Percentiles rank a stretch among this genome's conserved stretches.
These are phyloP conservation scores for Bursaphelenchus okinawaensis DNA, from an alignment of 2,888 invertebrate species.

Conservation along the genomic window DNA sequence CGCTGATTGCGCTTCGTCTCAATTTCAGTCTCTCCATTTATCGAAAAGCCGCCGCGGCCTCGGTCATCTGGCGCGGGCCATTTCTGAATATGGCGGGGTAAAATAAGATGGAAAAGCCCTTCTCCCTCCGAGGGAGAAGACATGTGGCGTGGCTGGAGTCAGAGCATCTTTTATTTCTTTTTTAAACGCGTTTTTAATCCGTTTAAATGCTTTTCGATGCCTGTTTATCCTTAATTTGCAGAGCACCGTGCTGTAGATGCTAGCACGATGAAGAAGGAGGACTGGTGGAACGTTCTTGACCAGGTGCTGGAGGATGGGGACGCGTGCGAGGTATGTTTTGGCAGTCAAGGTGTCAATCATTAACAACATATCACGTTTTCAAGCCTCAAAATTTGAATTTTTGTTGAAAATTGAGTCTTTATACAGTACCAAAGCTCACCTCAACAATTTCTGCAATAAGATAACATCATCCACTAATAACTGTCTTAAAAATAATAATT, in stretches of 20 bases:
- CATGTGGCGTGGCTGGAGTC: not conserved
- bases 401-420: too few species aligned
- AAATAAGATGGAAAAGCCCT: not conserved
- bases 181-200: not conserved
- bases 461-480: too few species aligned
- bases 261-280: not conserved
- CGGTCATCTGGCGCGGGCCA: not conserved
- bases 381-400: too few species aligned
- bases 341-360: too few species aligned
- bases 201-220: not conserved
- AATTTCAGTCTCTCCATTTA: not conserved
- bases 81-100: not conserved
- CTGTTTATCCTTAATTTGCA: not conserved
- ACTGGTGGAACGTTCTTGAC: slow-evolving; percentile 40
- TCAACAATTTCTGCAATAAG: too few species aligned
- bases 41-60: not conserved
- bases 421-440: too few species aligned
- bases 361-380: too few species aligned
- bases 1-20: not conserved
- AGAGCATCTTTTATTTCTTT: not conserved
- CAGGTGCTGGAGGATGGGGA: slow-evolving; percentile 36
- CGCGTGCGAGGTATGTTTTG: slow-evolving; percentile 26
- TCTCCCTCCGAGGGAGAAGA: not conserved
- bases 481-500: not conserved
- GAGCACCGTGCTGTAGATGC: not conserved